A percentile compares a stretch with the other conserved stretches of the same genome.
Evolutionary conservation across 2,113 vertebrate species (phyloP).

Genomic region (Onychostruthus taczanowskii): DNA sequence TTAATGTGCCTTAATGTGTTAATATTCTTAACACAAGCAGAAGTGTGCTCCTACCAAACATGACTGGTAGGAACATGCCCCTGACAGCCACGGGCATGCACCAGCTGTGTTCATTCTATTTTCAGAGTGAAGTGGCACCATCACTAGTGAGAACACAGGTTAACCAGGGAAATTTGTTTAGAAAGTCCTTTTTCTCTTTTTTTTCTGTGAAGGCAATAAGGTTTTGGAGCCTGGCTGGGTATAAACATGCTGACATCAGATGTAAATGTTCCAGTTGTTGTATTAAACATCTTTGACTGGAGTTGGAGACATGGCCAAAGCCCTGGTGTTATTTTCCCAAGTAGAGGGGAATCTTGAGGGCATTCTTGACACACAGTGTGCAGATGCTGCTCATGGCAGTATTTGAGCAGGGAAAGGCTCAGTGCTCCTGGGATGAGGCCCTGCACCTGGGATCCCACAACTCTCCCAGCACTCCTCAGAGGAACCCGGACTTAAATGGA

Average conservation of each 20-base stretch:
- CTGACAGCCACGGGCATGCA: background rate
- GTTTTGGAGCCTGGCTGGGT: background rate
- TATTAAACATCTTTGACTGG: background rate
- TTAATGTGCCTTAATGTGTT: background rate
- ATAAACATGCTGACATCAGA: background rate
- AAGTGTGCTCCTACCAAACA: background rate
- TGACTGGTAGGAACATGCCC: background rate
- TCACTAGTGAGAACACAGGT: background rate
- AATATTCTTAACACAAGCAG: background rate
- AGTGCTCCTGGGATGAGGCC: background rate
- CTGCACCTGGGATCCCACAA: background rate
- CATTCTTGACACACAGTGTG: background rate
- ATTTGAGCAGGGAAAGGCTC: background rate
- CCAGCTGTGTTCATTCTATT: background rate
- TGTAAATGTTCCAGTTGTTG: background rate
- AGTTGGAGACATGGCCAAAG: background rate
- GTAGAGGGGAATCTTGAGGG: background rate
- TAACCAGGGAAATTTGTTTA: background rate
- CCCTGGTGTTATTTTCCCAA: background rate
- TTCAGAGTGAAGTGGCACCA: background rate
- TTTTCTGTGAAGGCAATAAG: background rate
- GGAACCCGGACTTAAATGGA: background rate
- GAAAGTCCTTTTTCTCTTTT: background rate
- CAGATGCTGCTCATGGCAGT: background rate
- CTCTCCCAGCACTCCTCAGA: fast-evolving